A percentile compares a stretch with the other conserved stretches of the same genome.
These are phyloP conservation scores for Lochmaea crataegi DNA, from an alignment of 2,888 invertebrate genomes.

Conservation along the genomic window DNA sequence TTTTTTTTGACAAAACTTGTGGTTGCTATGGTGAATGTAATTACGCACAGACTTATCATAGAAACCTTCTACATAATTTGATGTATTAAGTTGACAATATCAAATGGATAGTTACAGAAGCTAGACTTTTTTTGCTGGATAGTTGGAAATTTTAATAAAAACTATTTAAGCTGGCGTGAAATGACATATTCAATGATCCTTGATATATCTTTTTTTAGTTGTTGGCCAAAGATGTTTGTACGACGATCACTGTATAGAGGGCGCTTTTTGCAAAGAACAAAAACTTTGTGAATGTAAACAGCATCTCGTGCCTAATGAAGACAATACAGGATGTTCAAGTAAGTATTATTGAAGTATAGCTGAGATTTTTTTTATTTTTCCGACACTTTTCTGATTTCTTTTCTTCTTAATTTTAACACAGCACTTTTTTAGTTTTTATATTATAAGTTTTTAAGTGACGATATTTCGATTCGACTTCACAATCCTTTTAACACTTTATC, in stretches of 20 bases:
- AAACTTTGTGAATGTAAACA: constrained; percentile 61
- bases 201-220: constrained; percentile 51
- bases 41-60: too few relatives aligned
- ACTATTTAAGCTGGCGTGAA: too few relatives aligned
- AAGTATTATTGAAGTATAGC: constrained; percentile 33
- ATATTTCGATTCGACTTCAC: too few relatives aligned
- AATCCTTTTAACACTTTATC: not conserved
- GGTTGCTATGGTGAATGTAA: too few relatives aligned
- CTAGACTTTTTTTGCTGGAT: too few relatives aligned
- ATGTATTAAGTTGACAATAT: too few relatives aligned
- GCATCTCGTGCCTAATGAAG: constrained; percentile 51
- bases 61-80: too few relatives aligned
- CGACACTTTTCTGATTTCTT: not conserved
- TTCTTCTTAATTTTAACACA: not conserved
- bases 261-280: constrained; percentile 62
- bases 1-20: too few relatives aligned
- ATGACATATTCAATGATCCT: too few relatives aligned
- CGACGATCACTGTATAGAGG: constrained; percentile 64
- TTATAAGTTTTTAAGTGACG: not conserved
- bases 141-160: too few relatives aligned
- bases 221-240: constrained; percentile 62
- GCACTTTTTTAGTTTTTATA: constrained; percentile 6
- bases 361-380: not conserved
- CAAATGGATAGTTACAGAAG: too few relatives aligned
- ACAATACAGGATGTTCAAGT: constrained; percentile 56